Evolutionary conservation across 2,797 vertebrate species (phyloP).

Genomic region (Gallinago solitaria): DNA sequence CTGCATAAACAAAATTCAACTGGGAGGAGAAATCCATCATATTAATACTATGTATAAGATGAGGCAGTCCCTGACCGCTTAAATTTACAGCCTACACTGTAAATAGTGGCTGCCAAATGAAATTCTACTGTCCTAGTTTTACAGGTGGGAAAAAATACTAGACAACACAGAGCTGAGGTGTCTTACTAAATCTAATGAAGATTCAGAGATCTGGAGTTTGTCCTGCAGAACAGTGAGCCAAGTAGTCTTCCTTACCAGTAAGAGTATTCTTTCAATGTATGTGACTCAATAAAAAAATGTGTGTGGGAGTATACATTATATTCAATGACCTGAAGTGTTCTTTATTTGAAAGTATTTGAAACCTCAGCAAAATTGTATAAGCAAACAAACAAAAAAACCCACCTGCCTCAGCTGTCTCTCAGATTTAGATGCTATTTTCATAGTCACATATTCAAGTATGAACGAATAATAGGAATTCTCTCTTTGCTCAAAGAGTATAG

Average conservation of each 20-base stretch:
- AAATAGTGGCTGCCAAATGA: background rate
- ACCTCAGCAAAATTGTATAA: background rate
- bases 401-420: background rate
- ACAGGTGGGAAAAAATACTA: background rate
- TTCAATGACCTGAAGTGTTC: background rate
- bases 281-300: background rate
- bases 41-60: background rate
- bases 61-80: background rate
- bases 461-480: background rate
- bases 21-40: background rate
- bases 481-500: background rate
- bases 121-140: background rate
- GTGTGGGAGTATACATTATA: background rate
- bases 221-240: background rate
- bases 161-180: background rate
- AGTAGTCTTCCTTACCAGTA: background rate
- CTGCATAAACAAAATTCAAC: background rate
- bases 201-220: background rate
- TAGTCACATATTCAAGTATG: background rate
- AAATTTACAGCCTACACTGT: background rate
- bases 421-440: background rate
- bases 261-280: background rate
- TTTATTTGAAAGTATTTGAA: constrained; percentile 5
- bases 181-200: background rate
- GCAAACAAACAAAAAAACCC: background rate